A percentile compares a stretch with the other conserved stretches of the same genome.
Evolutionary conservation across 2,797 vertebrate genomes (phyloP).

Genomic region (Steatocranus sp.): DNA sequence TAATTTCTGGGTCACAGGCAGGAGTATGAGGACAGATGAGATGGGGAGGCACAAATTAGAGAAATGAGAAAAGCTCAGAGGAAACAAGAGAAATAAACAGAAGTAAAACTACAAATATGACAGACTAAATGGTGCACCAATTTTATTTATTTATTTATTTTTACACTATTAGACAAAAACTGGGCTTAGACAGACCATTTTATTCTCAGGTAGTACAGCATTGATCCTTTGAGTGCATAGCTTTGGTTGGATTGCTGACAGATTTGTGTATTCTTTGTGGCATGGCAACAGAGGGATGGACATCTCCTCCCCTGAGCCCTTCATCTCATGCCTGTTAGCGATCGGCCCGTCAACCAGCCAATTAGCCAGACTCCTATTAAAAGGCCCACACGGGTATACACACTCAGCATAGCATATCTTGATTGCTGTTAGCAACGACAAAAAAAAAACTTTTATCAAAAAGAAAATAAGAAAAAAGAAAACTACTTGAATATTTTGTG

Average conservation of each 20-base stretch:
- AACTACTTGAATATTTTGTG: not conserved
- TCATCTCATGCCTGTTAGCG: conserved; percentile 30
- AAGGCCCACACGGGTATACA: not conserved
- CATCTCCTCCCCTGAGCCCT: not conserved
- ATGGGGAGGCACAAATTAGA: not conserved
- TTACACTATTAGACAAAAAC: not conserved
- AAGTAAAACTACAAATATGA: not conserved
- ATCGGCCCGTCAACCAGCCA: conserved; percentile 35
- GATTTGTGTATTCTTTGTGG: not conserved
- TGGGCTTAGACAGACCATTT: not conserved
- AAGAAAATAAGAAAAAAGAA: not conserved
- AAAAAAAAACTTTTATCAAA: not conserved
- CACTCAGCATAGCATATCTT: not conserved
- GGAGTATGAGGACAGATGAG: not conserved
- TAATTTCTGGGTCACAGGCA: not conserved
- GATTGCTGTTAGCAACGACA: not conserved
- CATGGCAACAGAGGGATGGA: conserved; percentile 10
- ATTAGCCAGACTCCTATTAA: conserved; percentile 29
- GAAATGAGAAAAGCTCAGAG: not conserved
- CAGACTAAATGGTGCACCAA: not conserved
- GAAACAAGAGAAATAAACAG: not conserved
- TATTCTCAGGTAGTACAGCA: not conserved
- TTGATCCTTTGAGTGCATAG: not conserved
- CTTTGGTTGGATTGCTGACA: not conserved
- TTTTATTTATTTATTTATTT: not conserved